Conservation (phyloP, 1,140 invertebrate genomes). For the Pissodes strobi region DNA sequence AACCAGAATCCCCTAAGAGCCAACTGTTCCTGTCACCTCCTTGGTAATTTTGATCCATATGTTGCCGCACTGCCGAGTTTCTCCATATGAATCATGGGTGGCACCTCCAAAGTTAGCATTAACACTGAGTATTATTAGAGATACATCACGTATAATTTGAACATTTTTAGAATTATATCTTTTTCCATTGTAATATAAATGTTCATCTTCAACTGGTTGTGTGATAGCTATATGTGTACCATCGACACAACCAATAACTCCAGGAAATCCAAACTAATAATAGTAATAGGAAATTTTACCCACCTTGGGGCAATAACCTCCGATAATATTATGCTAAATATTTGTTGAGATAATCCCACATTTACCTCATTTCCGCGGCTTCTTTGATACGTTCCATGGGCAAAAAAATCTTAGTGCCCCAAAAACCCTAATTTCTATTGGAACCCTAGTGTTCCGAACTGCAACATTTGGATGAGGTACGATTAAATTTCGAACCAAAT, state of each 20-base stretch:
- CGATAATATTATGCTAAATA: background rate
- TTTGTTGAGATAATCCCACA: background rate
- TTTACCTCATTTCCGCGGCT: background rate
- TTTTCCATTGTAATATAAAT: slow-evolving; percentile 29
- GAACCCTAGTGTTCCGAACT: background rate
- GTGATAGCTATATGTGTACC: slow-evolving; percentile 46
- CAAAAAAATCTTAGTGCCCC: background rate
- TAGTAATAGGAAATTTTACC: background rate
- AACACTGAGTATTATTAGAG: slow-evolving; percentile 36
- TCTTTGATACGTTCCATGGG: background rate
- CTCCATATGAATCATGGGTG: slow-evolving; percentile 44
- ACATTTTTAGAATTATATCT: slow-evolving; percentile 4
- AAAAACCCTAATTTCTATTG: background rate
- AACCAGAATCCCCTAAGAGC: slow-evolving; percentile 28
- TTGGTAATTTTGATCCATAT: slow-evolving; percentile 10
- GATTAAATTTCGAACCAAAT: background rate
- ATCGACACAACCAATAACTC: slow-evolving; percentile 40
- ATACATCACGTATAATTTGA: slow-evolving; percentile 19
- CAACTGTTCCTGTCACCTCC: slow-evolving; percentile 10
- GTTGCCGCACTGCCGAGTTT: slow-evolving; percentile 10
- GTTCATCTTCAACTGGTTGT: slow-evolving; percentile 25
- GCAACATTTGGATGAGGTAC: background rate
- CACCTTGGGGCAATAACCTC: background rate
- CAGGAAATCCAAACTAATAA: background rate
- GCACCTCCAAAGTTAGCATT: slow-evolving; percentile 46